These are phyloP conservation scores for Amiota communis DNA, from an alignment of 2,888 invertebrate species.

Conservation along the genomic window DNA sequence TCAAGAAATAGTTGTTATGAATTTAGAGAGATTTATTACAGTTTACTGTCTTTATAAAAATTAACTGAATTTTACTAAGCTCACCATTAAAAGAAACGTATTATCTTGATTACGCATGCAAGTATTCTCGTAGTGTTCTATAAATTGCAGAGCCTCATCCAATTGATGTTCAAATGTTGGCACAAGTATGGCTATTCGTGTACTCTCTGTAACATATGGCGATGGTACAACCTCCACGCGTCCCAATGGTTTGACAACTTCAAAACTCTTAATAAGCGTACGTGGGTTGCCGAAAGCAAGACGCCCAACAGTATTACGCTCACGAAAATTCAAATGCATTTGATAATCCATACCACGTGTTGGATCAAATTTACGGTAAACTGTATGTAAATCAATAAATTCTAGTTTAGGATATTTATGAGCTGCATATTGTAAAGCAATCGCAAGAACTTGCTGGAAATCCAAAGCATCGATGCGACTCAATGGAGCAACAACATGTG, in stretches of 20 bases:
- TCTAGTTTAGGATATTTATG: constrained; percentile 75
- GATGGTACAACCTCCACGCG: constrained; percentile 91
- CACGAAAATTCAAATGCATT: constrained; percentile 80
- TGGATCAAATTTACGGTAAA: constrained; percentile 86
- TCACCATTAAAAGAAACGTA: constrained; percentile 82
- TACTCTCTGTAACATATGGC: constrained; percentile 96
- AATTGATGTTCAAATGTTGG: constrained; percentile 78
- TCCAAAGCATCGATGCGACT: constrained; percentile 81
- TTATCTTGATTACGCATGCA: constrained; percentile 86
- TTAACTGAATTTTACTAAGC: constrained; percentile 39
- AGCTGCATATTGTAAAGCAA: constrained; percentile 74
- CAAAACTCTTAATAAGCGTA: constrained; percentile 77
- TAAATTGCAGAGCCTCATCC: constrained; percentile 78
- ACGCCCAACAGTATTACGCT: constrained; percentile 57
- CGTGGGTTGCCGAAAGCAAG: constrained; percentile 54
- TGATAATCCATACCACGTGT: constrained; percentile 89
- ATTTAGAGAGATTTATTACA: no score
- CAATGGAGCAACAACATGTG: constrained; percentile 80
- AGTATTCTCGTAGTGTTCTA: constrained; percentile 81
- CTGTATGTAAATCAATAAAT: constrained; percentile 78
- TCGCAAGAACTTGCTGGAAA: constrained; percentile 76
- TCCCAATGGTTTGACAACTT: constrained; percentile 88
- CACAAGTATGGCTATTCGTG: constrained; percentile 84
- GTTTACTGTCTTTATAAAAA: no score
- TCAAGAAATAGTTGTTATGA: no score